Base-by-base conservation (phyloP, 2,113 vertebrate species). In the Scomber japonicus region DNA sequence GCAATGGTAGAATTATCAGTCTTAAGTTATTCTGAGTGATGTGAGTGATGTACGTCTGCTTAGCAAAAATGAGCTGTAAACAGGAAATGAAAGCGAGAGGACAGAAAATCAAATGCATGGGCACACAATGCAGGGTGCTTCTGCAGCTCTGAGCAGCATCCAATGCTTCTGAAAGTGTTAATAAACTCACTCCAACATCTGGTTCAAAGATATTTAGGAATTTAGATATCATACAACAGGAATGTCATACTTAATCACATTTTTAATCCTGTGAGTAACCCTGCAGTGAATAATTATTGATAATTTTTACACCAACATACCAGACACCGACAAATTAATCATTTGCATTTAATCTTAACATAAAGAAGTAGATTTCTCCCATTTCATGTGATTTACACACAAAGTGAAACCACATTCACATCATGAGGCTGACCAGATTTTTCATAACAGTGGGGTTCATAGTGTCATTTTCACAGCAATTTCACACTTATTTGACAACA, bases 31-130 rank as follows among this genome's bases (percentile, higher is more conserved):
- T 71, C 27, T 45, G 60, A 78, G 59, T 40, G 68, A 66, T 1
- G 21, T 45, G 60, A 78, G 59, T 40, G 68, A 66, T 1, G 21
- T 30, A 6, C 2, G 16, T 45, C 14, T 45, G 56, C 49, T 50
- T 51, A 31, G 57, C 3, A 69, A 76, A 27, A 89, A 86, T 76
- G 60, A 83, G 46, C 56, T 48, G 69, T 69, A 84, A 87, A 89
- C 84, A 88, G 89, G 88, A 90, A 90, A 83, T 68, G 75, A 90
- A 86, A 87, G 67, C 0, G 1, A 73, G 74, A 56, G 5, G 60
- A 76, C 7, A 67, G 55, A 89, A 85, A 67, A 80, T 80, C 48
- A 71, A 70, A 64, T 64, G 55, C 27, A 51, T 2, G 0, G 44
- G 15, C 19, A 71, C 49, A 53, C 67, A 40, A 16, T 2, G 27